Evolutionary conservation across 1,140 invertebrate genomes (phyloP).

Genomic region (Ptiloglossa arizonensis): DNA sequence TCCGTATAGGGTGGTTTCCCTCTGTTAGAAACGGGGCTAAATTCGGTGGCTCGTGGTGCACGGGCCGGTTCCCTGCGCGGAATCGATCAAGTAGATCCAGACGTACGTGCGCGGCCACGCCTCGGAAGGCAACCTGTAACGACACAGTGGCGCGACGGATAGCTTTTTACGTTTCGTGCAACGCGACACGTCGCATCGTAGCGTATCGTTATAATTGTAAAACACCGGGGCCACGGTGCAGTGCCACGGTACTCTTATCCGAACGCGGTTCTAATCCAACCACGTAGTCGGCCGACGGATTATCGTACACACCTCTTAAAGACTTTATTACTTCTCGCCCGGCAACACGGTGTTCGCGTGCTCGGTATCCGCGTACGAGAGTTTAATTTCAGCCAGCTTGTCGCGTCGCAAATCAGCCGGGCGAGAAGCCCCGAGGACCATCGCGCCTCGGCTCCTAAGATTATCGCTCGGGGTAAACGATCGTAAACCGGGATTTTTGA

Average conservation of each 20-base stretch:
- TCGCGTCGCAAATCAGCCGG: not conserved
- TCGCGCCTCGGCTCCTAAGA: too few relatives aligned
- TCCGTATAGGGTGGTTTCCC: too few relatives aligned
- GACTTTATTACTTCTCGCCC: not conserved
- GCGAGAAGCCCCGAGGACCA: too few relatives aligned
- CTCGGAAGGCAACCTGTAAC: slow-evolving; percentile 19
- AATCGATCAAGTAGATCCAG: slow-evolving; percentile 32
- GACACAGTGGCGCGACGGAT: not conserved
- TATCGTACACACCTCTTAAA: not conserved
- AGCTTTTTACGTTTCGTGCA: not conserved
- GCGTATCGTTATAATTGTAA: not conserved
- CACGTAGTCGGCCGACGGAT: not conserved
- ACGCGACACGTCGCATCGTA: too few relatives aligned
- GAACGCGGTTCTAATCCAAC: not conserved
- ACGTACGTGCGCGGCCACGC: slow-evolving; percentile 24
- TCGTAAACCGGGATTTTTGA: too few relatives aligned
- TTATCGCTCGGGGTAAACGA: too few relatives aligned
- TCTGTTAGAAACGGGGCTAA: too few relatives aligned
- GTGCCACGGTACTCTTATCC: not conserved
- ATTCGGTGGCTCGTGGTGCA: not conserved
- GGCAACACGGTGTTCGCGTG: too few relatives aligned
- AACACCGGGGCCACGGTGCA: too few relatives aligned
- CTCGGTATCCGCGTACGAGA: not conserved
- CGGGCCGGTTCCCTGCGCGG: not conserved
- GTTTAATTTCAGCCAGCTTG: not conserved